Conservation (phyloP, 2,888 invertebrate species). For the Megastigmus dorsalis region DNA sequence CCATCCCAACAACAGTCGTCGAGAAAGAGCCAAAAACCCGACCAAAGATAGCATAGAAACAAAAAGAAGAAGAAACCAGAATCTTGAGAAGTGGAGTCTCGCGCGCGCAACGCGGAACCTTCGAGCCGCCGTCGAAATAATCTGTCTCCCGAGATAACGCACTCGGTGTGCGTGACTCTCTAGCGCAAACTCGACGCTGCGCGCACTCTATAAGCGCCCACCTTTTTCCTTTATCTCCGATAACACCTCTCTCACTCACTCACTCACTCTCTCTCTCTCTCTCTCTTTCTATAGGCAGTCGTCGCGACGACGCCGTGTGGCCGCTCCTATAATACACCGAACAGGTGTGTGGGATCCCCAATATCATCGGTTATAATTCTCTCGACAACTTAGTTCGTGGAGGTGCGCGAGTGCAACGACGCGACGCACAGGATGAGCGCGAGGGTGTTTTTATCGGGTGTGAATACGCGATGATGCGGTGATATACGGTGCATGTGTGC, state of each 20-base stretch:
- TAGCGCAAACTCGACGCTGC: too few species aligned
- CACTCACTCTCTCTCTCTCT: slow-evolving; percentile 3
- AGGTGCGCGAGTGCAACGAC: too few species aligned
- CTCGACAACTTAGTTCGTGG: too few species aligned
- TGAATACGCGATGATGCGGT: not conserved
- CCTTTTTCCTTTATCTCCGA: slow-evolving; percentile 22
- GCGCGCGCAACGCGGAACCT: not conserved
- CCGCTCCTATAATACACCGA: not conserved
- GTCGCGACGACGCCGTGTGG: not conserved
- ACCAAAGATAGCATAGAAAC: too few species aligned
- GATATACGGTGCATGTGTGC: not conserved
- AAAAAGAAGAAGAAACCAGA: too few species aligned
- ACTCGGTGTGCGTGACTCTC: too few species aligned
- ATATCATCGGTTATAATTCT: too few species aligned
- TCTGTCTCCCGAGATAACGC: slow-evolving; percentile 64
- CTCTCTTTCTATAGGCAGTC: not conserved
- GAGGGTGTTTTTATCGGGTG: not conserved
- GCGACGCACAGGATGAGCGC: not conserved
- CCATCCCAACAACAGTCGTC: too few species aligned
- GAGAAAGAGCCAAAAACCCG: too few species aligned
- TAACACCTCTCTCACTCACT: not conserved
- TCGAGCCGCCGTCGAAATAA: slow-evolving; percentile 54
- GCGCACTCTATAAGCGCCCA: too few species aligned
- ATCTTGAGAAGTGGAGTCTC: too few species aligned
- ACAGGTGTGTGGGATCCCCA: too few species aligned